phyloP scores from a whole-genome alignment of 2,888 invertebrate genomes.

The Alentia gelatinosa region DNA sequence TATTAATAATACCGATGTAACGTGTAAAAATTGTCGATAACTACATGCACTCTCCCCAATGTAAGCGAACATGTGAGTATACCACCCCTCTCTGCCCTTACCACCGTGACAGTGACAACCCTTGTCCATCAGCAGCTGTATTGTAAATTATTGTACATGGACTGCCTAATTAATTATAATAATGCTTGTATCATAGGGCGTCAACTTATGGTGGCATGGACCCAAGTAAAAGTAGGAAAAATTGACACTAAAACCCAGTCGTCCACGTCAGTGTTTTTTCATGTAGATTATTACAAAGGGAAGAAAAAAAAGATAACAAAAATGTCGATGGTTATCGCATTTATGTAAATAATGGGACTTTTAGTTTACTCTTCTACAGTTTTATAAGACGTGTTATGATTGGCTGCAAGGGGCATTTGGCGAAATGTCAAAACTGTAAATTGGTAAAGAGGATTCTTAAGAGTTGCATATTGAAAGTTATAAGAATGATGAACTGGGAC shows the following conservation, averaged over 20 bases:
- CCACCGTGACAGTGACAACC: conserved; percentile 14
- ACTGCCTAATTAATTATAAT: conserved; percentile 38
- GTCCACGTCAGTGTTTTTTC: background rate
- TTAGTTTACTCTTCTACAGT: conserved; percentile 14
- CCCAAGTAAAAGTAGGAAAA: background rate
- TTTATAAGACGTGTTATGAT: conserved; percentile 26
- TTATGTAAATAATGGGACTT: conserved; percentile 39
- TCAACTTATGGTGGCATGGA: conserved; percentile 12
- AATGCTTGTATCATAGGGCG: conserved; percentile 44
- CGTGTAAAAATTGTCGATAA: conserved; percentile 11
- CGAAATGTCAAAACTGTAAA: background rate
- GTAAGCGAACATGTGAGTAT: background rate
- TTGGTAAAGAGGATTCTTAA: too few species aligned
- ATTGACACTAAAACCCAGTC: background rate
- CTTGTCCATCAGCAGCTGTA: conserved; percentile 5
- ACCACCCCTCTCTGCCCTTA: background rate
- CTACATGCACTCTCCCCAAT: background rate
- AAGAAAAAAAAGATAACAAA: background rate
- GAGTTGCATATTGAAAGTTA: background rate
- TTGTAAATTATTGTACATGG: conserved; percentile 52
- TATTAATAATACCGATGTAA: background rate
- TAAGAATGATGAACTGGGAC: background rate
- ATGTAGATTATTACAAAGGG: conserved; percentile 33
- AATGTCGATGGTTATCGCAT: conserved; percentile 34
- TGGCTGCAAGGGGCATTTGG: background rate